Percentiles rank a stretch among this genome's conserved stretches.
Evolutionary conservation across 2,888 invertebrate genomes (phyloP).

Genomic region (Ormyrus labotus): DNA sequence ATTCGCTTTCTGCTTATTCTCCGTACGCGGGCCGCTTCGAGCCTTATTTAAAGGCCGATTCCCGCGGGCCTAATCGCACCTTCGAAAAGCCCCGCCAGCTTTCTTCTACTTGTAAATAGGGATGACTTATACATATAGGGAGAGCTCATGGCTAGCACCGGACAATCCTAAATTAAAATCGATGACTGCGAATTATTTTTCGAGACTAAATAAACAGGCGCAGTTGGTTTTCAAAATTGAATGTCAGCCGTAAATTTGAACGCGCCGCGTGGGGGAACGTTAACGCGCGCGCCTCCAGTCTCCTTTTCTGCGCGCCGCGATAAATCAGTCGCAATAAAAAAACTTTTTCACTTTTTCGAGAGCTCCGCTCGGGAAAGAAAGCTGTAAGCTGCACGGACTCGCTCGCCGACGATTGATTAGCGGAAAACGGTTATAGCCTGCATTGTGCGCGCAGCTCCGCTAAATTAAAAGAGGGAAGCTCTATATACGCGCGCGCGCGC

Average conservation of each 20-base stretch:
- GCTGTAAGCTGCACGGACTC: not conserved
- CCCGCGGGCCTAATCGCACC: conserved; percentile 58
- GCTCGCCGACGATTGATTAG: conserved; percentile 68
- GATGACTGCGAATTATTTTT: conserved; percentile 49
- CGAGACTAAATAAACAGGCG: conserved; percentile 49
- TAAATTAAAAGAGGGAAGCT: conserved; percentile 47
- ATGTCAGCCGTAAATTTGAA: conserved; percentile 49
- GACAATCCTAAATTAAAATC: conserved; percentile 54
- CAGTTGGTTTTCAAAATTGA: conserved; percentile 53
- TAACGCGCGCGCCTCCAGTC: not conserved
- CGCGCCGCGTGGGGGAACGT: not conserved
- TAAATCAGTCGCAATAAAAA: no score
- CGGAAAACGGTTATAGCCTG: conserved; percentile 62
- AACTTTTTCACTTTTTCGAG: no score
- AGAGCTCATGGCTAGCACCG: conserved; percentile 9
- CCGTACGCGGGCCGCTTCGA: not conserved
- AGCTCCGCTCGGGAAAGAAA: no score
- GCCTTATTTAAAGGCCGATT: conserved; percentile 41
- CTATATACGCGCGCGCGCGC: not conserved
- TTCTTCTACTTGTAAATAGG: conserved; percentile 40
- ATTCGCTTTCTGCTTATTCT: conserved; percentile 29
- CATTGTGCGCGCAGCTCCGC: conserved; percentile 23
- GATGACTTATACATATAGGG: conserved; percentile 41
- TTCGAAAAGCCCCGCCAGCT: not conserved
- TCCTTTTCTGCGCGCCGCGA: no score